Evolutionary conservation across 2,797 vertebrate species (phyloP).

Genomic region (Clarias laeviceps): DNA sequence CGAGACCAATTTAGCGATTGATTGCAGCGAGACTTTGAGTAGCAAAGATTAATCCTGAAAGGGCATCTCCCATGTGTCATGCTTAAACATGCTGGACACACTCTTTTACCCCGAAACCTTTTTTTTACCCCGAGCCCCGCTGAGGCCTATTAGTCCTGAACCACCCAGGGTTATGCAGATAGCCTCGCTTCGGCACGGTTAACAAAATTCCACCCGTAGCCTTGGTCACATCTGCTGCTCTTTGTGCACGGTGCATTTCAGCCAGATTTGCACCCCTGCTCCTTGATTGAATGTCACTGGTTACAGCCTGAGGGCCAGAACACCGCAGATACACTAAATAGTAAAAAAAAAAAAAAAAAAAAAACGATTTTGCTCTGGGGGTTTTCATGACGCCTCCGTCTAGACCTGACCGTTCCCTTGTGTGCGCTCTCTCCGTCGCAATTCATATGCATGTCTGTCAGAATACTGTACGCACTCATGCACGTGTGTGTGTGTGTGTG

Average conservation of each 20-base stretch:
- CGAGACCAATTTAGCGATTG: slow-evolving; percentile 29
- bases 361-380: not conserved
- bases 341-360: too few species aligned
- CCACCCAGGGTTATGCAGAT: slow-evolving; percentile 35
- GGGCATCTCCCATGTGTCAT: slow-evolving; percentile 18
- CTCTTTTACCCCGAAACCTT: not conserved
- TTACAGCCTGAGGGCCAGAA: slow-evolving; percentile 21
- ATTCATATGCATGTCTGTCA: not conserved
- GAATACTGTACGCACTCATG: slow-evolving; percentile 42
- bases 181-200: not conserved
- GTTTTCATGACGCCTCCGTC: not conserved
- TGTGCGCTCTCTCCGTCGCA: not conserved
- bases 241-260: not conserved
- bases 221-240: slow-evolving; percentile 13
- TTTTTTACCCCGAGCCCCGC: not conserved
- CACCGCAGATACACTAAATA: not conserved
- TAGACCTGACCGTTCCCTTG: not conserved
- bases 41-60: slow-evolving; percentile 34
- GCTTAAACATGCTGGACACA: slow-evolving; percentile 21
- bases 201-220: not conserved
- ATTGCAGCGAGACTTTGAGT: slow-evolving; percentile 26
- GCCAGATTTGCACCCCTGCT: slow-evolving; percentile 18
- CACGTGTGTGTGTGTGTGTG: slow-evolving; percentile 30
- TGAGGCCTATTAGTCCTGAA: slow-evolving; percentile 41
- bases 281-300: slow-evolving; percentile 37